phyloP scores from a whole-genome alignment of 2,888 invertebrate genomes.

The Stenodema calcarata region DNA sequence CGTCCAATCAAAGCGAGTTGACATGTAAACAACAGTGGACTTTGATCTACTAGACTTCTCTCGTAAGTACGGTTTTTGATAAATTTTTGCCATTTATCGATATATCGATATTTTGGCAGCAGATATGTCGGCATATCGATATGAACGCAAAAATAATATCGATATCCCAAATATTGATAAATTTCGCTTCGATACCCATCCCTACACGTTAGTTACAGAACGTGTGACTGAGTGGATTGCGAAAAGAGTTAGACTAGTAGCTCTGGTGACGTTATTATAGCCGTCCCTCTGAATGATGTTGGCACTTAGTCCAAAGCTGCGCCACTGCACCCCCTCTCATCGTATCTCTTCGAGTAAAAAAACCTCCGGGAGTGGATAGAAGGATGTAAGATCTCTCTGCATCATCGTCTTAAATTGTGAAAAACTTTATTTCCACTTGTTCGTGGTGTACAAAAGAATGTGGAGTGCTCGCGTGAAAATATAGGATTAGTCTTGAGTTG shows the following conservation, averaged over 20 bases:
- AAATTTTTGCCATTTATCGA: no score
- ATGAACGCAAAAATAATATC: no score
- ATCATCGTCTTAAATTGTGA: background rate
- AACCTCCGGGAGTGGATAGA: background rate
- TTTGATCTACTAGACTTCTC: no score
- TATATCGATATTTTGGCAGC: no score
- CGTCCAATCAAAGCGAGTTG: no score
- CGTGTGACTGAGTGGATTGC: background rate
- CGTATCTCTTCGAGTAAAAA: background rate
- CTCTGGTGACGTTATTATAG: slow-evolving; percentile 29
- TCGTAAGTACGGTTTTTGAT: no score
- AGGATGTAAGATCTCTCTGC: background rate
- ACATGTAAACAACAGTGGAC: no score
- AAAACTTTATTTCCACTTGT: background rate
- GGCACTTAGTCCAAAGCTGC: slow-evolving; percentile 3
- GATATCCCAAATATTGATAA: no score
- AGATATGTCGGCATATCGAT: no score
- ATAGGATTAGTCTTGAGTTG: no score
- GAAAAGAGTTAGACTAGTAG: background rate
- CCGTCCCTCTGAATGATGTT: slow-evolving; percentile 18
- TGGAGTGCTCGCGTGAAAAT: no score
- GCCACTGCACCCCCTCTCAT: background rate
- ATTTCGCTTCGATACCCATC: no score
- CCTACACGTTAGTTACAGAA: background rate
- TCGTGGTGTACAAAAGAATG: background rate